phyloP scores from a whole-genome alignment of 2,797 vertebrate species.

The Kryptolebias ocellatus region DNA sequence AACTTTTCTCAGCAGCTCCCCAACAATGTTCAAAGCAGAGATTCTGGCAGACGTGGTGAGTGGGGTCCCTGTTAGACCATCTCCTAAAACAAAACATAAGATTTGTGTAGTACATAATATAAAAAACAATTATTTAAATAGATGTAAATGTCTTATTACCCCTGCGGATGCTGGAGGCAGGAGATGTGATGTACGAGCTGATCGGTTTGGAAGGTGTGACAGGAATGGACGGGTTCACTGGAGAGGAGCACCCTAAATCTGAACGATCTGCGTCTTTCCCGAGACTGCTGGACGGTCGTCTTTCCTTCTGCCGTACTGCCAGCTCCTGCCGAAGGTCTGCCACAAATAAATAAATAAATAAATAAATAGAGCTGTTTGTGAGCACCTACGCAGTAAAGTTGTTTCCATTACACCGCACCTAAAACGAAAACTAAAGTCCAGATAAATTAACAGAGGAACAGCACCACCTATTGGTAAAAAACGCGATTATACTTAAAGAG shows the following conservation, averaged over 20 bases:
- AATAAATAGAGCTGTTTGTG: not conserved
- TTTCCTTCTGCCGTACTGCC: conserved; percentile 94
- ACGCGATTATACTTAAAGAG: no score
- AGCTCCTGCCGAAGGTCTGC: conserved; percentile 94
- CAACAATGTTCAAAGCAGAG: conserved; percentile 97
- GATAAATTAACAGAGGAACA: not conserved
- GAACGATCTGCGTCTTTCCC: conserved; percentile 79
- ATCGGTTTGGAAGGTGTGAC: conserved; percentile 81
- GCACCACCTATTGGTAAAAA: not conserved
- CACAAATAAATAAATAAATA: not conserved
- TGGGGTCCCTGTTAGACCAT: conserved; percentile 86
- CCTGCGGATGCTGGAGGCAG: conserved; percentile 80
- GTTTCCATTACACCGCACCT: not conserved
- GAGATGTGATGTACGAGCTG: conserved; percentile 79
- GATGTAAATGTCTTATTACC: conserved; percentile 69
- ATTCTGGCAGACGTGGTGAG: conserved; percentile 95
- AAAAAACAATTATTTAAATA: not conserved
- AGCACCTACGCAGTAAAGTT: not conserved
- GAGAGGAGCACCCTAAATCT: conserved; percentile 79
- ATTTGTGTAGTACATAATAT: not conserved
- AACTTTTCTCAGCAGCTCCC: conserved; percentile 96
- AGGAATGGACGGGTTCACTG: conserved; percentile 74
- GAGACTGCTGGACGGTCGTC: conserved; percentile 77
- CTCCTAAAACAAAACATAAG: conserved; percentile 72
- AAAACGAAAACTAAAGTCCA: not conserved